phyloP scores from a whole-genome alignment of 2,888 invertebrate species.

The Trissolcus brochymenae region DNA sequence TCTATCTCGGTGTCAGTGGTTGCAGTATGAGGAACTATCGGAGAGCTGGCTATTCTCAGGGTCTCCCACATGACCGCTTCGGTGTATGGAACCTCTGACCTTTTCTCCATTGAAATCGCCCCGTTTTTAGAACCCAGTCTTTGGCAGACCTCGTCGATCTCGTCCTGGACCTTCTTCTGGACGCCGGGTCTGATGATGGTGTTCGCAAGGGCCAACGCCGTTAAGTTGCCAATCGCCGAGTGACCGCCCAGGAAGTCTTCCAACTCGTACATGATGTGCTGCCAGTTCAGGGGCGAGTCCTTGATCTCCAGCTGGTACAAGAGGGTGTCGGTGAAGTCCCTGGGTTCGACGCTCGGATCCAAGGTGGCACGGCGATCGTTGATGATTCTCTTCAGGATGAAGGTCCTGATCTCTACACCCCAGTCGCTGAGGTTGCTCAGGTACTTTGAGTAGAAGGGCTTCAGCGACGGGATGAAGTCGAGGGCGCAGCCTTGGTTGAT shows the following conservation, averaged over 20 bases:
- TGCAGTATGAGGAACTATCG: constrained; percentile 93
- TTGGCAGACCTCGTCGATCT: constrained; percentile 80
- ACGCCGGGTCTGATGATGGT: constrained; percentile 83
- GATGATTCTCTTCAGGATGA: constrained; percentile 85
- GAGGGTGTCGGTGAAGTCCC: constrained; percentile 88
- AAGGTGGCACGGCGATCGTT: constrained; percentile 79
- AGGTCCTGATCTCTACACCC: constrained; percentile 84
- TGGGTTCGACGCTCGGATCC: constrained; percentile 78
- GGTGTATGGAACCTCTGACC: constrained; percentile 84
- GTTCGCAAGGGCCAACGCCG: constrained; percentile 86
- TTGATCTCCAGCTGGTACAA: constrained; percentile 83
- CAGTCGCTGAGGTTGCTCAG: constrained; percentile 83
- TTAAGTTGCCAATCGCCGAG: constrained; percentile 90
- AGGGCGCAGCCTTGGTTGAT: constrained; percentile 93
- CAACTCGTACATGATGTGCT: constrained; percentile 88
- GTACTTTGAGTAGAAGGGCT: constrained; percentile 84
- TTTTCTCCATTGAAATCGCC: constrained; percentile 82
- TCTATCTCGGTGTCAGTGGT: constrained; percentile 85
- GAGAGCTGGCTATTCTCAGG: constrained; percentile 87
- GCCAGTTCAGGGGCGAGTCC: constrained; percentile 82
- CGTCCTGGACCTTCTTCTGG: constrained; percentile 81
- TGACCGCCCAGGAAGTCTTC: constrained; percentile 94
- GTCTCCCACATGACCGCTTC: constrained; percentile 90
- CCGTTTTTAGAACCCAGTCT: constrained; percentile 74
- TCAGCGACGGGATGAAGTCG: constrained; percentile 90